Evolutionary conservation across 1,140 invertebrate species (phyloP).

Genomic region (Pseudomyrmex dendroicus): DNA sequence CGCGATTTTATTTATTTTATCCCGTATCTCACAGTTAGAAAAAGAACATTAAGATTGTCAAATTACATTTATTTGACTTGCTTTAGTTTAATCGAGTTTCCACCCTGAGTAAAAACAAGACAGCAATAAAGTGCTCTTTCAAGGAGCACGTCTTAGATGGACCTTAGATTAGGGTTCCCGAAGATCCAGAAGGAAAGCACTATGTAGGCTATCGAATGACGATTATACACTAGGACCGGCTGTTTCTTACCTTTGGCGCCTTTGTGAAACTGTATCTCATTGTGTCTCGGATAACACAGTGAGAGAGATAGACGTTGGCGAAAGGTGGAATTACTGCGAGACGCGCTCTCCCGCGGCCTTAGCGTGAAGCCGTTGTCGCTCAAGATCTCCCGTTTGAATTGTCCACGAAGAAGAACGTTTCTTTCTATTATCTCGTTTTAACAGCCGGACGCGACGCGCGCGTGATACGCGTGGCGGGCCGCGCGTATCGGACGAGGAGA

Average conservation of each 20-base stretch:
- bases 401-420: conserved; percentile 43
- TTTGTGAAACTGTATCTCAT: conserved; percentile 57
- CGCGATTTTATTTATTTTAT: neutral
- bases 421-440: conserved; percentile 58
- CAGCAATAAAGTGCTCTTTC: conserved; percentile 1
- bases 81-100: neutral
- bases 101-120: neutral
- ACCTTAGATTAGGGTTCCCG: conserved; percentile 16
- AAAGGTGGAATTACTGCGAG: conserved; percentile 57
- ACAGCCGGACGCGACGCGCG: conserved; percentile 39
- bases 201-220: conserved; percentile 55
- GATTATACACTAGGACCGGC: conserved; percentile 41
- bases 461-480: neutral
- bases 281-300: conserved; percentile 49
- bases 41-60: neutral
- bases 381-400: conserved; percentile 53
- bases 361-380: conserved; percentile 9
- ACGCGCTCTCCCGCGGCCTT: conserved; percentile 15
- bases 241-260: conserved; percentile 49
- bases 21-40: neutral
- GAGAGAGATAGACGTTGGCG: conserved; percentile 40
- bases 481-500: conserved; percentile 44
- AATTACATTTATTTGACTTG: conserved; percentile 1
- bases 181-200: conserved; percentile 39
- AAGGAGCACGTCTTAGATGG: neutral